Percentiles rank a stretch among this genome's conserved stretches.
phyloP scores from a whole-genome alignment of 2,113 vertebrate species.

The Platichthys stellatus region DNA sequence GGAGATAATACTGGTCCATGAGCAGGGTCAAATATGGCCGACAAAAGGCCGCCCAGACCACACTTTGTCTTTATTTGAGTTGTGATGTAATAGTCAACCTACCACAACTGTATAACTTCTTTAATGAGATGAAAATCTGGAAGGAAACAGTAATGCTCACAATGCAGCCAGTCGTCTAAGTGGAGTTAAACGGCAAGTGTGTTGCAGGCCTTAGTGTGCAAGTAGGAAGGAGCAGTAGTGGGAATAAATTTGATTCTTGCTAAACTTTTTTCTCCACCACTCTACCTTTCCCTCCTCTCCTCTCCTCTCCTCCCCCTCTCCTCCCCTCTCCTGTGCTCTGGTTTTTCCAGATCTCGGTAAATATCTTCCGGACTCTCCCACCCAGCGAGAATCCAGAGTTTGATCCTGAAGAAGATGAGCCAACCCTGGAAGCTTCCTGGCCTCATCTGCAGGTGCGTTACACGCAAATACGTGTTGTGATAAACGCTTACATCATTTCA shows the following conservation, averaged over 20 bases:
- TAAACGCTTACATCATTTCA: not conserved
- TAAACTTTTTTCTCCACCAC: no score
- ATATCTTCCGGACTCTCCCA: conserved; percentile 92
- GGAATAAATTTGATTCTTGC: no score
- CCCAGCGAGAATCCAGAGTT: conserved; percentile 95
- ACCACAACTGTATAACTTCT: no score
- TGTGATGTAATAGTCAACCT: no score
- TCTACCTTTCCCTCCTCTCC: not conserved
- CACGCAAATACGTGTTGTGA: not conserved
- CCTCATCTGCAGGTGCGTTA: conserved; percentile 90
- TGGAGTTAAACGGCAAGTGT: no score
- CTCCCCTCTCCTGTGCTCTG: not conserved
- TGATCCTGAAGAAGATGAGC: conserved; percentile 93
- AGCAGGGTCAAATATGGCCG: not conserved
- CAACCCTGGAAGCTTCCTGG: conserved; percentile 93
- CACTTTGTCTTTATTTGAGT: no score
- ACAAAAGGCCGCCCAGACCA: not conserved
- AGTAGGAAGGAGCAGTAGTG: no score
- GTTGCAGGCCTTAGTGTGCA: no score
- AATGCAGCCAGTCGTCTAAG: no score
- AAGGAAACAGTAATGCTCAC: no score
- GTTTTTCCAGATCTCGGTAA: conserved; percentile 88
- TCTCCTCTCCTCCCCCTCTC: not conserved
- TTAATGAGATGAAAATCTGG: no score
- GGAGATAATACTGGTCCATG: no score